These are phyloP conservation scores for Heterodera filipjevi DNA, from an alignment of 2,888 invertebrate species.

Conservation along the genomic window DNA sequence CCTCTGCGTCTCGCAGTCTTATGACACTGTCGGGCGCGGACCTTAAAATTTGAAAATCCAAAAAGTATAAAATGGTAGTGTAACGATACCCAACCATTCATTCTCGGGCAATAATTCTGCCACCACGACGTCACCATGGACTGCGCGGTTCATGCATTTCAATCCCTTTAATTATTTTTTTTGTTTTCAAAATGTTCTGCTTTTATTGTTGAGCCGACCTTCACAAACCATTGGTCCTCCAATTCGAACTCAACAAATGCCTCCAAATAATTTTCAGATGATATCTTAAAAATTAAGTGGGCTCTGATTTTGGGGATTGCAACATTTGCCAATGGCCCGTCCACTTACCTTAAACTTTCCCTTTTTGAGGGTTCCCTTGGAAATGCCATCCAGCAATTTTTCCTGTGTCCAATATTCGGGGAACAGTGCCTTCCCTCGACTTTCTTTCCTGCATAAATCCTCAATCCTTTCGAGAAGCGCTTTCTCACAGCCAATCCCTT, in stretches of 20 bases:
- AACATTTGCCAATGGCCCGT: not conserved
- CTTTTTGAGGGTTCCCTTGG: conserved; percentile 77
- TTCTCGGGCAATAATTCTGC: conserved; percentile 83
- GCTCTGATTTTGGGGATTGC: too few relatives aligned
- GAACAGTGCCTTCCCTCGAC: conserved; percentile 67
- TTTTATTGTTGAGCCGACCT: conserved; percentile 10
- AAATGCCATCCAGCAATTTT: conserved; percentile 80
- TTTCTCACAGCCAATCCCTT: conserved; percentile 43
- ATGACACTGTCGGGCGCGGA: conserved; percentile 66
- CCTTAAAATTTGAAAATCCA: not conserved
- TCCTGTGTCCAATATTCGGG: conserved; percentile 82
- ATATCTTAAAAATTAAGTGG: conserved; percentile 71
- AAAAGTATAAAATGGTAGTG: not conserved
- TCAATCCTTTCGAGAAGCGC: conserved; percentile 75
- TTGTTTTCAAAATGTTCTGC: not conserved
- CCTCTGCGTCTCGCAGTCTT: conserved; percentile 48
- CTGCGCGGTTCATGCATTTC: conserved; percentile 84
- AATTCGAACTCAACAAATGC: conserved; percentile 82
- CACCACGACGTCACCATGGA: conserved; percentile 89
- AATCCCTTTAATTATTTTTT: conserved; percentile 71
- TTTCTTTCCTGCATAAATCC: conserved; percentile 45
- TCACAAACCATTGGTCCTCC: conserved; percentile 53
- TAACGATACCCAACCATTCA: conserved; percentile 88
- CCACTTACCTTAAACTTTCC: conserved; percentile 77
- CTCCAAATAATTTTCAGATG: conserved; percentile 90